Evolutionary conservation across 2,113 vertebrate species (phyloP).

Genomic region (Eurypyga helias): DNA sequence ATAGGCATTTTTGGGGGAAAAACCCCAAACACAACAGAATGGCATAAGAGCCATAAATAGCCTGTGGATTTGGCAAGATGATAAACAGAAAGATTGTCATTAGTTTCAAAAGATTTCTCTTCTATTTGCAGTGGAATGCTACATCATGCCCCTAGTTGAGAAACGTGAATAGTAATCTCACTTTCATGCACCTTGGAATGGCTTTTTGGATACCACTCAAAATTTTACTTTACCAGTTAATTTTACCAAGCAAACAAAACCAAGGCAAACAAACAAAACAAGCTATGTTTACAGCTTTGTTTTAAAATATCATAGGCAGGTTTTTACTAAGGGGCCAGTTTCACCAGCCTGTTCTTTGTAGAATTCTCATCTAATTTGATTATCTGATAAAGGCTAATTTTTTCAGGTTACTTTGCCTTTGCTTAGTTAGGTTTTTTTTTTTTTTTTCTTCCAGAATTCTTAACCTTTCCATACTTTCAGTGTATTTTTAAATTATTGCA

Average conservation of each 20-base stretch:
- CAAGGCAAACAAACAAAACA: background rate
- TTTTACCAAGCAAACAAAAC: background rate
- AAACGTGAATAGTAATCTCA: background rate
- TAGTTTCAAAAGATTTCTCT: background rate
- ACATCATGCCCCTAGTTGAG: background rate
- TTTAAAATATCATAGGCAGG: background rate
- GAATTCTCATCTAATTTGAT: background rate
- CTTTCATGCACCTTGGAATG: background rate
- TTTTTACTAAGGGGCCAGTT: background rate
- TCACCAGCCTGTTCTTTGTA: background rate
- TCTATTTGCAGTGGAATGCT: background rate
- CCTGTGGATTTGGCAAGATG: conserved; percentile 30
- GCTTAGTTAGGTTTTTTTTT: background rate
- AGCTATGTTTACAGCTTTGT: background rate
- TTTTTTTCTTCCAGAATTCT: background rate
- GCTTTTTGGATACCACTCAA: background rate
- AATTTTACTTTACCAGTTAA: background rate
- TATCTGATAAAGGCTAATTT: background rate
- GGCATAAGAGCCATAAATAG: conserved; percentile 23
- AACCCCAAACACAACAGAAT: background rate
- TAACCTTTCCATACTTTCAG: conserved; percentile 51
- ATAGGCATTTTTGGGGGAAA: no score
- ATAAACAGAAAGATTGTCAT: background rate
- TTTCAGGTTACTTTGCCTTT: background rate
- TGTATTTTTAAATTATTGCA: conserved; percentile 65